Percentiles rank a stretch among this genome's conserved stretches.
phyloP scores from a whole-genome alignment of 2,113 vertebrate species.

The Cinclus cinclus region DNA sequence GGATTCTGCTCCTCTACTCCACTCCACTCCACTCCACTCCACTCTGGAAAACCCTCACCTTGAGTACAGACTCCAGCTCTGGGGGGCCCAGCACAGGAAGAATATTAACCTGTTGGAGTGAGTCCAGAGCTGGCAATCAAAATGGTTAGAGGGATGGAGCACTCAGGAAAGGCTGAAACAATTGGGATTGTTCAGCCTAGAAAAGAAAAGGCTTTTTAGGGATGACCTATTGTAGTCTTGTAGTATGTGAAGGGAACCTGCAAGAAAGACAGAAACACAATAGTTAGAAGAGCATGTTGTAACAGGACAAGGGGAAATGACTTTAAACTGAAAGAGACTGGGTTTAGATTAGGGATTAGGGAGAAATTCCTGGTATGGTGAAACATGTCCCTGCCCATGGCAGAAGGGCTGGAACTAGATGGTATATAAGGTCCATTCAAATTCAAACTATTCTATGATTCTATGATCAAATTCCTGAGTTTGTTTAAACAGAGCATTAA shows the following conservation, averaged over 20 bases:
- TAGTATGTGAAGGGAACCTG: not conserved
- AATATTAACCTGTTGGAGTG: not conserved
- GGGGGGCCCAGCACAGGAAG: not conserved
- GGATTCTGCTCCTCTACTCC: not conserved
- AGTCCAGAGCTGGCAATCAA: not conserved
- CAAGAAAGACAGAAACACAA: not conserved
- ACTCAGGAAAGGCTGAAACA: not conserved
- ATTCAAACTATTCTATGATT: not conserved
- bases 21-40: not conserved
- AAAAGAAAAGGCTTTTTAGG: not conserved
- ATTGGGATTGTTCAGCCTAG: not conserved
- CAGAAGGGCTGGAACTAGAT: not conserved
- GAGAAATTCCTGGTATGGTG: not conserved
- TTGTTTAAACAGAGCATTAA: not conserved
- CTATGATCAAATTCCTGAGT: not conserved
- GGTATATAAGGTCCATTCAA: not conserved
- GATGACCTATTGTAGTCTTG: not conserved
- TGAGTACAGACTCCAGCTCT: not conserved
- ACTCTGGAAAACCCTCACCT: not conserved
- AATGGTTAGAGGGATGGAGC: not conserved
- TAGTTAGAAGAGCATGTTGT: not conserved
- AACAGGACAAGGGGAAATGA: not conserved
- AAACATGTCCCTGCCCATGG: not conserved
- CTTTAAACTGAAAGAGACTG: not conserved
- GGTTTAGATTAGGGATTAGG: not conserved